Base-by-base conservation (phyloP, 2,888 invertebrate species). In the Keiferia lycopersicella region DNA sequence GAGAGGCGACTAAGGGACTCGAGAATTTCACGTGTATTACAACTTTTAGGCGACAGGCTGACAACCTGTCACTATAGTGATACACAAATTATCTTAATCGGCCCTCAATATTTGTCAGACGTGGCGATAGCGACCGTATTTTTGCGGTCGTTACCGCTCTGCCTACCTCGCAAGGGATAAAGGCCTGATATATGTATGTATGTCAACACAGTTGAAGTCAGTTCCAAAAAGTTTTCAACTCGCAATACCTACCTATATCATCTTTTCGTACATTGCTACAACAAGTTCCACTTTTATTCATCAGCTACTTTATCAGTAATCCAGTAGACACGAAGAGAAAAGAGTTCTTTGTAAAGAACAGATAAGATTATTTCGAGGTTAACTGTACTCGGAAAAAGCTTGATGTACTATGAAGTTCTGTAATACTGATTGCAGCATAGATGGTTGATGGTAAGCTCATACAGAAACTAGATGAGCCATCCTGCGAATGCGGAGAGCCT, bases 391-490 rank as follows among this genome's bases (percentile, higher is more conserved):
- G 41, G 41, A 2, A 1, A 45, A 45, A 4, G 45, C 16, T 11
- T 45, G 41, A 41, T 41, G 41, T 26, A 26, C 41, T 41, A 41
- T 41, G 41, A 41, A 14, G 45, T n/a, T 58, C 58, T 58, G 38
- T 38, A 58, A 58, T 39, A 26, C 56, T 14, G 56, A 56, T 56
- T 56, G 56, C 56, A 56, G 45, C 45, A 45, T n/a, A 45, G 16
- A 56, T 16, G 30, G 38, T 58, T 16, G 4, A 18, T 16, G 20
- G 20, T 39, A 56, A 20, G 58, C 16, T 0, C 11, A 58, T 58
- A 58, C 12, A 30, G 30, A 18, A 0, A 30, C 56, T 56, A 30
- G 56, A 56, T 30, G 56, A n/a, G 56, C n/a, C 30, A 30, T 30
- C 30, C 30, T 30, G 2, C 30, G 30, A n/a, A n/a, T n/a, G n/a